Percentiles rank a stretch among this genome's conserved stretches.
Evolutionary conservation across 2,888 invertebrate genomes (phyloP).

Genomic region (Yponomeuta plumbellus): DNA sequence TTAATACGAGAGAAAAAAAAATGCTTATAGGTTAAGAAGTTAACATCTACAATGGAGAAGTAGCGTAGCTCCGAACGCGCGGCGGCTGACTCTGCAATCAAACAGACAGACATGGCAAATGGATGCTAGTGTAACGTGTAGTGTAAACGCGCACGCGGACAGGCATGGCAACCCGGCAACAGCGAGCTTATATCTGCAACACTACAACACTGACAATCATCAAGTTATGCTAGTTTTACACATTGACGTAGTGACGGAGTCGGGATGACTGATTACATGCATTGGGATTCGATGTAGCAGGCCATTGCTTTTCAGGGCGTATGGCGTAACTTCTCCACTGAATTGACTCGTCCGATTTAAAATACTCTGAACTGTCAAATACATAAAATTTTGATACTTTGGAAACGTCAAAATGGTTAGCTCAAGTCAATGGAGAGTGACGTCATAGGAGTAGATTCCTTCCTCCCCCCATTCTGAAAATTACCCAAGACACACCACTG

Average conservation of each 20-base stretch:
- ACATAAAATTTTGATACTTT: no score
- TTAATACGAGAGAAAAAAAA: conserved; percentile 10
- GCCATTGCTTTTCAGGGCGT: no score
- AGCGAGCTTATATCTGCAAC: conserved; percentile 67
- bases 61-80: conserved; percentile 31
- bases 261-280: no score
- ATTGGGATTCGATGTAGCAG: no score
- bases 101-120: conserved; percentile 71
- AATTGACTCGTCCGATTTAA: no score
- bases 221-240: conserved; percentile 24
- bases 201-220: conserved; percentile 63
- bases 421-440: no score
- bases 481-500: no score
- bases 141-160: conserved; percentile 24
- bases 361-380: no score
- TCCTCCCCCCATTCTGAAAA: no score
- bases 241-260: background rate
- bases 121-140: conserved; percentile 30
- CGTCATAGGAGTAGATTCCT: no score
- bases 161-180: conserved; percentile 41
- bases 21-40: conserved; percentile 28
- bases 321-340: no score
- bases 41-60: conserved; percentile 51
- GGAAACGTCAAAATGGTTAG: no score
- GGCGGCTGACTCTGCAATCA: conserved; percentile 60